Evolutionary conservation across 2,888 invertebrate genomes (phyloP), one percentile per base, ranked within the genome.

Genomic region (Drosophila yooni): DNA sequence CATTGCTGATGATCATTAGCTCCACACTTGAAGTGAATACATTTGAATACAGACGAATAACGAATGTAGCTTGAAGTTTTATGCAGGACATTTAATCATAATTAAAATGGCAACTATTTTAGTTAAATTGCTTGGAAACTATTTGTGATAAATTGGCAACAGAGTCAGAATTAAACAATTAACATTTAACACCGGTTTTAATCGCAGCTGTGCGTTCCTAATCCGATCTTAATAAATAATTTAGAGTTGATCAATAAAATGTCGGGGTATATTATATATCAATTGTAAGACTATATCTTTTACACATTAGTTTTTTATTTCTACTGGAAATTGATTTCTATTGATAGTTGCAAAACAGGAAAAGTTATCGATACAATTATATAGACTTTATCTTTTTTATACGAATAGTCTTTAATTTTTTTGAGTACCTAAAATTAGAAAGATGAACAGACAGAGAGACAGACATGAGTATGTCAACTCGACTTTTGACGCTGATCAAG

Each of bases 1-100:
- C 40, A n/a, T 38, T 29, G 57, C 50, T 56, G 54, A 64, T 54
- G 83, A 85, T 83, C 88, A 74, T 86, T 76, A 54, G 50, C 60
- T 58, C 29, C 34, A 29, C 27, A 36, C 15, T 13, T n/a, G 13
- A 11, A 34, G 51, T 21, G 40, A 70, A 70, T 53, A 38, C 25
- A 51, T 40, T 33, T 7, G 57, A 38, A 68, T 25, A 10, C 5
- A 18, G 46, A 21, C n/a, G 31, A 52, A 21, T 7, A 33, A 4
- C 25, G 25, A 43, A 10, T 57, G 10, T 2, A 15, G 40, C 36
- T n/a, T 5, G 21, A n/a, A 36, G 18, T 58, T 15, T 18, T 13
- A 27, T 65, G 34, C 2, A 18, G 15, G 34, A 33, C 18, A 43
- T 65, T 66, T 34, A 36, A 25, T 66, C 33, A 25, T 33, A 54